Evolutionary conservation across 2,797 vertebrate genomes (phyloP).

Genomic region (Psittacula echo): DNA sequence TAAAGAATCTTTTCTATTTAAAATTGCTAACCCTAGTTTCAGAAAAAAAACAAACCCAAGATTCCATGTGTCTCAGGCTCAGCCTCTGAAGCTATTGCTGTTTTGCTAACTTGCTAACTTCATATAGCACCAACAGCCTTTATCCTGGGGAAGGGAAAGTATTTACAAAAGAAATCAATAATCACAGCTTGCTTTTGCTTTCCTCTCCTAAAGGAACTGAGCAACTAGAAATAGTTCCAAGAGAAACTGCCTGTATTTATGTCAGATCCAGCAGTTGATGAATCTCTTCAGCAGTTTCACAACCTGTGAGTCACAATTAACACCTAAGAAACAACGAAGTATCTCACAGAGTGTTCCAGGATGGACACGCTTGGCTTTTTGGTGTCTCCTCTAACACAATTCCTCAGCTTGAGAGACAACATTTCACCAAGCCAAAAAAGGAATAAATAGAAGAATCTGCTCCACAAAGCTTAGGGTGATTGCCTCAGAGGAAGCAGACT

Average conservation of each 20-base stretch:
- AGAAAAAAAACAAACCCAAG: background rate
- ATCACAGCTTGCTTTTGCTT: background rate
- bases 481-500: background rate
- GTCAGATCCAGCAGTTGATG: background rate
- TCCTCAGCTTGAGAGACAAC: background rate
- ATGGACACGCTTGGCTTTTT: background rate
- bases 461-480: background rate
- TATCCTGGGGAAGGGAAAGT: background rate
- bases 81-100: background rate
- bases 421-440: background rate
- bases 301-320: background rate
- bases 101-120: background rate
- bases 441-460: background rate
- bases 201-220: background rate
- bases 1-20: background rate
- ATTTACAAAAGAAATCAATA: background rate
- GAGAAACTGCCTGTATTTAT: background rate
- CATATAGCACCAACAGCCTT: background rate
- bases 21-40: background rate
- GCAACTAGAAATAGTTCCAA: background rate
- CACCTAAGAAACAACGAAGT: background rate
- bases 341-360: background rate
- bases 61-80: background rate
- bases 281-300: background rate
- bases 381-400: background rate